Percentiles rank a stretch among this genome's conserved stretches.
These are phyloP conservation scores for Cygnus olor DNA, from an alignment of 2,797 vertebrate species.

Conservation along the genomic window DNA sequence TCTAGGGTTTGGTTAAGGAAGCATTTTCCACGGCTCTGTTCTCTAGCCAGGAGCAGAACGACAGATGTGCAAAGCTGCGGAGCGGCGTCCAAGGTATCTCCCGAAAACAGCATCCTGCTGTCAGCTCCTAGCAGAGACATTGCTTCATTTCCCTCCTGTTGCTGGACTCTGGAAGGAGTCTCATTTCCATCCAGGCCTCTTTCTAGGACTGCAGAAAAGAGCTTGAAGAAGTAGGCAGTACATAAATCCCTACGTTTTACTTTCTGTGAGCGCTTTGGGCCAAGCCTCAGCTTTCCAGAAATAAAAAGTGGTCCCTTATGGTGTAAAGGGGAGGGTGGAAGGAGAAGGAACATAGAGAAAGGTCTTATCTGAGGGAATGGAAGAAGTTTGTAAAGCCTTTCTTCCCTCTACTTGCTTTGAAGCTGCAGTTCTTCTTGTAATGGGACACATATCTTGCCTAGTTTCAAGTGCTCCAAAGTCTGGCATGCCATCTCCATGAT, in stretches of 20 bases:
- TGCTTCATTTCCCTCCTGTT: not conserved
- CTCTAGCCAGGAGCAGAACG: constrained; percentile 13
- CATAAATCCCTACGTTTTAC: not conserved
- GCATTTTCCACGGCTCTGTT: constrained; percentile 34
- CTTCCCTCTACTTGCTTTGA: not conserved
- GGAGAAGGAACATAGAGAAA: not conserved
- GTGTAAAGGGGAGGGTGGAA: not conserved
- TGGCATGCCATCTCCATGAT: not conserved
- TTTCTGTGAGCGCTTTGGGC: not conserved
- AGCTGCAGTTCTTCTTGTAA: not conserved
- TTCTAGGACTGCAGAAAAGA: constrained; percentile 1
- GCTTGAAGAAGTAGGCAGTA: not conserved
- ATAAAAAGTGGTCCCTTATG: not conserved
- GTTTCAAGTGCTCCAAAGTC: not conserved
- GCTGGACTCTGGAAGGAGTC: not conserved
- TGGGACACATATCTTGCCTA: not conserved
- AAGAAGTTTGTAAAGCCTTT: not conserved
- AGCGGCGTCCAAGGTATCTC: not conserved
- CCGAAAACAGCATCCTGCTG: not conserved
- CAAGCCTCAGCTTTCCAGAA: not conserved
- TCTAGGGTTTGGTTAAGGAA: constrained; percentile 51
- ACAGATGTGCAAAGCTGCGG: constrained; percentile 44
- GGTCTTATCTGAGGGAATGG: not conserved
- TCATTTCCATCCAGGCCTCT: not conserved
- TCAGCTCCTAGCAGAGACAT: not conserved